Conservation (phyloP, 1,140 invertebrate genomes). For the Microplitis demolitor region DNA sequence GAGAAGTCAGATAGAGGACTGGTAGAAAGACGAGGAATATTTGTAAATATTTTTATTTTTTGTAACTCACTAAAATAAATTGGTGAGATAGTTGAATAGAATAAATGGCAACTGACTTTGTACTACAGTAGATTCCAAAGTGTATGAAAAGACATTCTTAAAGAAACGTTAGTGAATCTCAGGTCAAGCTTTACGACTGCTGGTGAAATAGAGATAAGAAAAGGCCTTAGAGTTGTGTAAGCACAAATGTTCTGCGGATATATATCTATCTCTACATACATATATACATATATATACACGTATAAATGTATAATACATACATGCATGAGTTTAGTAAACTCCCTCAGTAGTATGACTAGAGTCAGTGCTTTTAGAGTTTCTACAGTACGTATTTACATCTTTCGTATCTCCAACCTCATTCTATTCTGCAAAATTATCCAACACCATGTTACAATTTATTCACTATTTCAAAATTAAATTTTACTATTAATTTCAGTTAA, state of each 20-base stretch:
- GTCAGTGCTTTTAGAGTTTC: background rate
- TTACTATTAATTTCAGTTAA: too few relatives aligned
- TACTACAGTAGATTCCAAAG: conserved; percentile 1
- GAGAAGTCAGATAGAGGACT: too few relatives aligned
- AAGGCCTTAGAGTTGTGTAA: background rate
- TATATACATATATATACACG: background rate
- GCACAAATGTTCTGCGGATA: background rate
- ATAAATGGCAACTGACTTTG: background rate
- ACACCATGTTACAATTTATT: conserved; percentile 3
- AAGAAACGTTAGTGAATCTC: conserved; percentile 6
- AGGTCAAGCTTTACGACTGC: conserved; percentile 17
- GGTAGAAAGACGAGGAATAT: background rate
- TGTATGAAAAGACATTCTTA: conserved; percentile 8
- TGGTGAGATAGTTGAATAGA: too few relatives aligned
- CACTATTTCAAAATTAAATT: too few relatives aligned
- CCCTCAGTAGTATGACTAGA: background rate
- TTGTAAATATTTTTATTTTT: background rate
- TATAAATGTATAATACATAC: background rate
- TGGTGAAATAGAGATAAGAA: conserved; percentile 17
- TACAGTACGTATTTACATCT: background rate
- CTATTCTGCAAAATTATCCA: background rate
- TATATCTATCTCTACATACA: background rate
- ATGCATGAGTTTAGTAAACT: conserved; percentile 10
- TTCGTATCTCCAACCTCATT: background rate
- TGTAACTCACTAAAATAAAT: too few relatives aligned